phyloP scores from a whole-genome alignment of 2,888 invertebrate genomes.

The Reticulitermes lucifugus region DNA sequence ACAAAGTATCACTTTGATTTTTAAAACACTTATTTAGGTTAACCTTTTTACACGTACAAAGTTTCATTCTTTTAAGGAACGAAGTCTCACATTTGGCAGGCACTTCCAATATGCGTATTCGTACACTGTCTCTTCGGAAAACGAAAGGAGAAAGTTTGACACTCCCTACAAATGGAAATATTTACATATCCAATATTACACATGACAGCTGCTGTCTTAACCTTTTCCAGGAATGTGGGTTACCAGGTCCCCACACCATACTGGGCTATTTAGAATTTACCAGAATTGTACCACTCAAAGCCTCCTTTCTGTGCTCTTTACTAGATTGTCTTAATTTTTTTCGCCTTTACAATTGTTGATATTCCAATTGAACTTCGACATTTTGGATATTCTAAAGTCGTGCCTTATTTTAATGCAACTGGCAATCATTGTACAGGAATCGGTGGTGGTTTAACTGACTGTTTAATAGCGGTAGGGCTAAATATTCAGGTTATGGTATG shows the following conservation, averaged over 20 bases:
- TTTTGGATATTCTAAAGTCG: not conserved
- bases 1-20: too few species aligned
- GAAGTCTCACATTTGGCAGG: too few species aligned
- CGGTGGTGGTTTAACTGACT: not conserved
- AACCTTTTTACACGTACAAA: too few species aligned
- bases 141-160: too few species aligned
- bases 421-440: not conserved
- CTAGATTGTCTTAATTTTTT: not conserved
- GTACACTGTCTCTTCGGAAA: too few species aligned
- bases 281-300: not conserved
- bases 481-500: not conserved
- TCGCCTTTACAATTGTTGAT: not conserved
- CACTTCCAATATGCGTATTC: too few species aligned
- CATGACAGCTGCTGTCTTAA: too few species aligned
- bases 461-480: not conserved
- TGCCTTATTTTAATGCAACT: not conserved
- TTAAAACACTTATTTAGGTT: too few species aligned
- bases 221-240: not conserved
- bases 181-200: too few species aligned
- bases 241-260: not conserved
- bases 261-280: not conserved
- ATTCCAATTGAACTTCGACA: conserved; percentile 4
- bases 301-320: not conserved
- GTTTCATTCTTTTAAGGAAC: too few species aligned
- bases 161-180: too few species aligned